These are phyloP conservation scores for Monomorium pharaonis DNA, from an alignment of 1,140 invertebrate genomes.

Conservation along the genomic window DNA sequence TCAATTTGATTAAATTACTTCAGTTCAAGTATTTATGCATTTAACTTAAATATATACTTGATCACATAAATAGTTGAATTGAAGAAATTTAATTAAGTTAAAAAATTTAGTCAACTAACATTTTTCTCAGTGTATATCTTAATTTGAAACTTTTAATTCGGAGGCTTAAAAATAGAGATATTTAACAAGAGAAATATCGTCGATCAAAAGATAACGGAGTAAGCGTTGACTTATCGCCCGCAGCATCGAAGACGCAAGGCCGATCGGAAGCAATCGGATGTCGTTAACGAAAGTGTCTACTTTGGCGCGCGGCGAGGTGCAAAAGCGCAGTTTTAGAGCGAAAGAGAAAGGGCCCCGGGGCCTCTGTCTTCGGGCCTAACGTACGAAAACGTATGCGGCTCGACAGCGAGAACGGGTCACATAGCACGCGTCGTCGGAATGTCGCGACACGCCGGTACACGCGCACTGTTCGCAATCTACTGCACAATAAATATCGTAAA, in stretches of 20 bases:
- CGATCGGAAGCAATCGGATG: conserved; percentile 1
- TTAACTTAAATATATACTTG: too few relatives aligned
- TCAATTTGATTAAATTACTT: too few relatives aligned
- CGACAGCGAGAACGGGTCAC: neutral
- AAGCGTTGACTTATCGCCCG: neutral
- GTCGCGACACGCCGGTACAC: neutral
- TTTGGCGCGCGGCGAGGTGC: neutral
- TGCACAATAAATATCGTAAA: too few relatives aligned
- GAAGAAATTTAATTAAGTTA: too few relatives aligned
- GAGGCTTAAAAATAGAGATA: neutral
- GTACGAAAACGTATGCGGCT: neutral
- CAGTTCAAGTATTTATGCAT: too few relatives aligned
- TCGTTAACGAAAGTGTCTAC: conserved; percentile 1
- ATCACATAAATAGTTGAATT: too few relatives aligned
- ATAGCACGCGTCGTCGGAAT: neutral
- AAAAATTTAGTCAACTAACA: too few relatives aligned
- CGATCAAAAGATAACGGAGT: neutral
- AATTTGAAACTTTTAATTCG: too few relatives aligned
- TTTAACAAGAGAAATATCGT: neutral
- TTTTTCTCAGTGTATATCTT: too few relatives aligned
- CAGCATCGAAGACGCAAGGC: neutral
- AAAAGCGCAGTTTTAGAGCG: neutral
- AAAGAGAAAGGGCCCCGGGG: neutral
- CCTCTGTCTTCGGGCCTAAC: neutral
- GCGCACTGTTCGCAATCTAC: neutral